phyloP scores from a whole-genome alignment of 35 echinoderm and acorn worm genomes.

The Lytechinus variegatus region DNA sequence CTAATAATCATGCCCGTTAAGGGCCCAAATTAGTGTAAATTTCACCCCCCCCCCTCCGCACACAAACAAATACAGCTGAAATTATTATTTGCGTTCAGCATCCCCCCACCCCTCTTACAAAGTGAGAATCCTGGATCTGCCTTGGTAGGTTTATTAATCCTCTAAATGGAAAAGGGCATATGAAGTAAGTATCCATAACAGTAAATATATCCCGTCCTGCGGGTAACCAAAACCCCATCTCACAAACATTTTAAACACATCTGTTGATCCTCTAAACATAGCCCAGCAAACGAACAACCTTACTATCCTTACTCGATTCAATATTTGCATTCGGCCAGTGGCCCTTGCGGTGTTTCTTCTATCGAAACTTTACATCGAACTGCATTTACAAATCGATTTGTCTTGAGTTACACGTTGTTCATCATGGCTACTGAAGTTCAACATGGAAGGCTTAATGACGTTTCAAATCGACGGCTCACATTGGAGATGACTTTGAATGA shows the following conservation, averaged over 20 bases:
- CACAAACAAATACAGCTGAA: too few species aligned
- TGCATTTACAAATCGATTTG: slow-evolving; percentile 30
- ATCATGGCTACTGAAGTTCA: background rate
- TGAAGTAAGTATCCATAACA: background rate
- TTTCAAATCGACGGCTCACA: too few species aligned
- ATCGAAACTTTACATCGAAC: background rate
- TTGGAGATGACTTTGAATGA: too few species aligned
- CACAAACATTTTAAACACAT: background rate
- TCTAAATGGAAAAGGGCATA: background rate
- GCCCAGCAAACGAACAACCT: too few species aligned
- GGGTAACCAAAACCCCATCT: background rate
- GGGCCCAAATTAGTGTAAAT: too few species aligned
- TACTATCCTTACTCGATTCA: background rate
- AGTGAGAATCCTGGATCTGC: background rate
- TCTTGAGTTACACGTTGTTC: slow-evolving; percentile 14
- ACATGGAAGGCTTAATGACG: background rate
- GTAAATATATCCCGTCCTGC: background rate
- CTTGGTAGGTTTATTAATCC: background rate
- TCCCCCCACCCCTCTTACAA: too few species aligned
- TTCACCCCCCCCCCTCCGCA: too few species aligned
- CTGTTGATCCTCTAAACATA: background rate
- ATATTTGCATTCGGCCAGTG: background rate
- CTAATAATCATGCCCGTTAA: too few species aligned
- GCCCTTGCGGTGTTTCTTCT: background rate
- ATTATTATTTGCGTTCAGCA: too few species aligned